Base-by-base conservation (phyloP, 2,113 vertebrate genomes). In the Lepisosteus oculatus region DNA sequence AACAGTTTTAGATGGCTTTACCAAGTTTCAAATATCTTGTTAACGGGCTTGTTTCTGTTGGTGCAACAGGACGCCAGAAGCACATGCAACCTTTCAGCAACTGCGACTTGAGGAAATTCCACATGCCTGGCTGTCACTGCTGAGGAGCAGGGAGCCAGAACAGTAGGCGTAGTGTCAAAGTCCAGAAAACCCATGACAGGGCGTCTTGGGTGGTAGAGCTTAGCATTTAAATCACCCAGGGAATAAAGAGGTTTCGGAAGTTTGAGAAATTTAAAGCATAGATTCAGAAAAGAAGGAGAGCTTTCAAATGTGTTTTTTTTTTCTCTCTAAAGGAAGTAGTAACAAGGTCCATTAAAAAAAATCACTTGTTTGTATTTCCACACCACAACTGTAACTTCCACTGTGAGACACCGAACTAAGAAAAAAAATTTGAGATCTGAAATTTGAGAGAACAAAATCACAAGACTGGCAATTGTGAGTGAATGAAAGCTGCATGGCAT, bases 101-200 rank as follows among this genome's bases (percentile, higher is more conserved):
- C 61, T 6, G 14, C 17, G 42, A 43, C 59, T 62, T 67, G 62
- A 85, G 80, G 64, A 80, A 85, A 88, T 77, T 68, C 42, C 71
- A 76, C 63, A 59, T 74, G 72, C 71, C 72, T 73, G 5, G 43
- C 69, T 54, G 55, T 75, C 57, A 70, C 44, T 66, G 51, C 55
- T 47, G 44, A 69, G 3, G 15, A 47, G 64, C 79, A 67, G 75
- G 74, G 55, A 17, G 29, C 55, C 69, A 69, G 79, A 86, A 67
- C 44, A 61, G 0, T 62, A 74, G 43, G 70, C 76, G 66, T 54
- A 77, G 5, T 41, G 63, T 43, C 56, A 51, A 75, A 44, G 41
- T 54, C 69, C 79, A 68, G 71, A 72, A 44, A 42, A 7, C 74
- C 47, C 47, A 72, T 77, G 43, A 75, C 43, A 70, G 72, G 55